phyloP scores from a whole-genome alignment of 30 jellyfish, hydroid and myxozoan genomes.

The Euphysa ruthae region DNA sequence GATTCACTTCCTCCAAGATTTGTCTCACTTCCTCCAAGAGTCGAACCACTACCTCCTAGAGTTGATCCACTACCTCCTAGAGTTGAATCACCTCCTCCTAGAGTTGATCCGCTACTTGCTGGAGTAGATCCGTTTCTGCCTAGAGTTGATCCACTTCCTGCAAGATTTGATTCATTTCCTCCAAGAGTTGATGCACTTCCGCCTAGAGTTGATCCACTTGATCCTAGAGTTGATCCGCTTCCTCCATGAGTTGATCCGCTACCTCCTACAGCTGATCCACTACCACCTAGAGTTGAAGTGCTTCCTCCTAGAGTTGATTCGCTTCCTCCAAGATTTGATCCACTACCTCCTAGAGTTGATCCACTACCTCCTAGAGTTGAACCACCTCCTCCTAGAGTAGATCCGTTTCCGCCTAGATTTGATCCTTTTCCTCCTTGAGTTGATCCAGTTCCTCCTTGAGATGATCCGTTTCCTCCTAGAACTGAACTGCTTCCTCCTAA shows the following conservation, averaged over 20 bases:
- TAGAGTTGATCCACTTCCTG: not conserved
- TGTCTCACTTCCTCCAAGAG: slow-evolving; percentile 1
- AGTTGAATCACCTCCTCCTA: not conserved
- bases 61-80: not conserved
- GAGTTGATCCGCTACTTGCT: not conserved
- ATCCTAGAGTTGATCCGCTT: not conserved
- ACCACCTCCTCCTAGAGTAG: not conserved
- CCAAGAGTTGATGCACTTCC: not conserved
- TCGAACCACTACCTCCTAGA: not conserved
- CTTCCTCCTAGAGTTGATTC: not conserved
- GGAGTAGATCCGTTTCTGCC: not conserved
- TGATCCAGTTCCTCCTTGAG: too few relatives aligned
- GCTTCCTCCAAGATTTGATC: not conserved
- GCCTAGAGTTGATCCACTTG: too few relatives aligned
- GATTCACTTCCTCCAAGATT: not conserved
- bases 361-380: too few relatives aligned
- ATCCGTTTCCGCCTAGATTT: too few relatives aligned
- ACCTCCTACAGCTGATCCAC: too few relatives aligned
- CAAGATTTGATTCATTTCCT: not conserved
- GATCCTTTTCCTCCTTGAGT: too few relatives aligned
- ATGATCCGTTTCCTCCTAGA: too few relatives aligned
- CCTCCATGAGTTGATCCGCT: too few relatives aligned
- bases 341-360: not conserved
- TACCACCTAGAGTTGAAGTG: not conserved
- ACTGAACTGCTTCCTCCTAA: too few relatives aligned